phyloP scores from a whole-genome alignment of 2,113 vertebrate genomes.

The Mobula hypostoma region DNA sequence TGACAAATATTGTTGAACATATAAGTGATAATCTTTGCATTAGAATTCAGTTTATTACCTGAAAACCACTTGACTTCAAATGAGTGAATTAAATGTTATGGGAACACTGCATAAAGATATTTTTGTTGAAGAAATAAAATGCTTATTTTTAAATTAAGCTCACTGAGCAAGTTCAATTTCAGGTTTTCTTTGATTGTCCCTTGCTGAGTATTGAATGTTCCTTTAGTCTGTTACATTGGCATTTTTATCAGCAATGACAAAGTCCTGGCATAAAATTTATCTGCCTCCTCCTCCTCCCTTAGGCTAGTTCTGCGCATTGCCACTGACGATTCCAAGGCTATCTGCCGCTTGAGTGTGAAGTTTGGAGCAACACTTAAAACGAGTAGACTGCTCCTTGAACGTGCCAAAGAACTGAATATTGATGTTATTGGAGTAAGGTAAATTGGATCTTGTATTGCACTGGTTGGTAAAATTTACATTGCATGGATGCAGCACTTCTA shows the following conservation, averaged over 20 bases:
- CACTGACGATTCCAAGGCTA: slow-evolving; percentile 89
- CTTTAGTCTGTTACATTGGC: slow-evolving; percentile 19
- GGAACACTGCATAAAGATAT: background rate
- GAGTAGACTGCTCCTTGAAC: slow-evolving; percentile 80
- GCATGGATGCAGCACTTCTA: background rate
- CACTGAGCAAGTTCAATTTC: background rate
- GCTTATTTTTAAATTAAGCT: background rate
- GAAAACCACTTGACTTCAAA: background rate
- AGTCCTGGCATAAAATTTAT: slow-evolving; percentile 27
- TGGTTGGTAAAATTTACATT: background rate
- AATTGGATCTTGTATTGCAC: background rate
- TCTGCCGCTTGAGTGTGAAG: slow-evolving; percentile 90
- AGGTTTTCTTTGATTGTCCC: background rate
- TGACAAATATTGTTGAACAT: background rate
- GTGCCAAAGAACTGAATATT: slow-evolving; percentile 78
- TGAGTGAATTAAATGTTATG: background rate
- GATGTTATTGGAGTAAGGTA: slow-evolving; percentile 80
- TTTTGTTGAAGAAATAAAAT: background rate
- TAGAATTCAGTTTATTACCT: background rate
- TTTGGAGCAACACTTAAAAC: slow-evolving; percentile 87
- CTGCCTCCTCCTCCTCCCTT: slow-evolving; percentile 14
- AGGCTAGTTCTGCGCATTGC: slow-evolving; percentile 92
- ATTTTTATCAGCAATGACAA: slow-evolving; percentile 4
- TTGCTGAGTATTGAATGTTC: slow-evolving; percentile 1
- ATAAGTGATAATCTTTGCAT: background rate